Evolutionary conservation across 2,888 invertebrate genomes (phyloP).

Genomic region (Allygus modestus): DNA sequence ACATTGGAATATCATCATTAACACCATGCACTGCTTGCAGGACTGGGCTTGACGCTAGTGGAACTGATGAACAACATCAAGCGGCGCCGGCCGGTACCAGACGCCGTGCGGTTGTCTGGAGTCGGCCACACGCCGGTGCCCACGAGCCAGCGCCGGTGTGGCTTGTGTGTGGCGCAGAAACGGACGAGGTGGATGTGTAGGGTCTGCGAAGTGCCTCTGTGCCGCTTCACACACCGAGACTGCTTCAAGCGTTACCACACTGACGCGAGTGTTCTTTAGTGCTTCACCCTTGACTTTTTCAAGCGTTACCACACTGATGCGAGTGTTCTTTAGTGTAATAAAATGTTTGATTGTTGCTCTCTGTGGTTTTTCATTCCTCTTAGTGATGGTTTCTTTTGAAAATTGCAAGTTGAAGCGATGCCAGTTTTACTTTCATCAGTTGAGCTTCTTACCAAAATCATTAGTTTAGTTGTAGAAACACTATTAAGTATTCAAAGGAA

Average conservation of each 20-base stretch:
- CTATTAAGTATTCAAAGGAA: too few relatives aligned
- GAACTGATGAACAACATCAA: neutral
- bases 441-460: too few relatives aligned
- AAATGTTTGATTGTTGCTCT: neutral
- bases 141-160: conserved; percentile 57
- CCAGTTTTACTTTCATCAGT: too few relatives aligned
- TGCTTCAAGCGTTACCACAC: conserved; percentile 55
- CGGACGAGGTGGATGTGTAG: conserved; percentile 61
- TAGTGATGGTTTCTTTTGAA: too few relatives aligned
- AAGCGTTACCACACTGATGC: conserved; percentile 29
- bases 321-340: conserved; percentile 20
- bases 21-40: neutral
- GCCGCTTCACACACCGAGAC: conserved; percentile 17
- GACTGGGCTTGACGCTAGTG: neutral
- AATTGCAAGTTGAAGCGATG: too few relatives aligned
- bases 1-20: too few relatives aligned
- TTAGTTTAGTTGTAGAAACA: too few relatives aligned
- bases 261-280: conserved; percentile 13
- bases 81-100: conserved; percentile 27
- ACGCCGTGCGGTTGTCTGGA: conserved; percentile 32
- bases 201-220: conserved; percentile 57
- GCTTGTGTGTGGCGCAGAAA: conserved; percentile 38
- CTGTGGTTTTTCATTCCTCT: too few relatives aligned
- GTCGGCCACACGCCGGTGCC: conserved; percentile 39
- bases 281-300: conserved; percentile 33